phyloP scores from a whole-genome alignment of 2,888 invertebrate species.

The Diachrysia chrysitis region DNA sequence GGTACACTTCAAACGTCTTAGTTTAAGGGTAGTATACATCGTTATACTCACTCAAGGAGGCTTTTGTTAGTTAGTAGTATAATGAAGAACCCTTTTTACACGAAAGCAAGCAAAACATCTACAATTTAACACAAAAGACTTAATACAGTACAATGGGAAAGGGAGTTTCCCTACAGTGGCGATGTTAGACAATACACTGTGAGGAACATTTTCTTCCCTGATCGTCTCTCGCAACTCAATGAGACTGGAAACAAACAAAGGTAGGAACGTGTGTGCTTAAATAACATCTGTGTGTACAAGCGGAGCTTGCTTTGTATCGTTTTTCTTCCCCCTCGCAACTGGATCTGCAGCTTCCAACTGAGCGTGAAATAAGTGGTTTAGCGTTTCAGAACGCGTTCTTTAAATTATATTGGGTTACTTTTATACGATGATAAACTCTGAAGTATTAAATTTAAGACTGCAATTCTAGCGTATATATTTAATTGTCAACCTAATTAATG shows the following conservation, averaged over 20 bases:
- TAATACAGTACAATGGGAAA: not conserved
- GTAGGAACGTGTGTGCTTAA: not conserved
- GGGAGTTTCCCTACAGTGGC: not conserved
- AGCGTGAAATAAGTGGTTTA: slow-evolving; percentile 6
- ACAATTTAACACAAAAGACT: not conserved
- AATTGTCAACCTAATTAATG: too few species aligned
- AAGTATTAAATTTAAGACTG: too few species aligned
- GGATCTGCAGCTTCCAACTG: not conserved
- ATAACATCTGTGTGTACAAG: not conserved
- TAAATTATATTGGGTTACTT: too few species aligned
- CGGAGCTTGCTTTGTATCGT: not conserved
- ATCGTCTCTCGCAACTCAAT: slow-evolving; percentile 3
- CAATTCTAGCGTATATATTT: too few species aligned
- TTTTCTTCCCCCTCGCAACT: not conserved
- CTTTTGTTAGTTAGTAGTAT: not conserved
- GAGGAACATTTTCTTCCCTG: not conserved
- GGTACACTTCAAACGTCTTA: too few species aligned
- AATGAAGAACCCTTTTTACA: not conserved
- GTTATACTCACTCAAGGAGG: not conserved
- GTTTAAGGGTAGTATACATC: too few species aligned
- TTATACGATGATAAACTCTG: too few species aligned
- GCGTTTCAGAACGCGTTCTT: too few species aligned
- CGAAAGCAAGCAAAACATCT: not conserved
- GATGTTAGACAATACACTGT: not conserved
- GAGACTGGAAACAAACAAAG: not conserved